phyloP scores from a whole-genome alignment of 2,797 vertebrate genomes.

The Smutsia temminckii region DNA sequence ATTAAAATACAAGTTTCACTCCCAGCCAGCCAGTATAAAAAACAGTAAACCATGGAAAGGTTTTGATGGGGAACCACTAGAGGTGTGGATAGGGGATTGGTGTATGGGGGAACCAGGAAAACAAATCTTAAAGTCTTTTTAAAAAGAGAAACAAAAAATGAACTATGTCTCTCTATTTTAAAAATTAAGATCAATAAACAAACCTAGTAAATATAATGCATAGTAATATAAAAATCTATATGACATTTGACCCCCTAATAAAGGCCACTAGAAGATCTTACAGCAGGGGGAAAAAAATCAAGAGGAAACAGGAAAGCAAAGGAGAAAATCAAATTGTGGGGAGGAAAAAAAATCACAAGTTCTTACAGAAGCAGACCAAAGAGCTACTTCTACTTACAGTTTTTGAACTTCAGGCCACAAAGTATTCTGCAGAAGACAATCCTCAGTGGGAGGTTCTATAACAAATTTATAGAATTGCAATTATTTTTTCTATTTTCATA shows the following conservation, averaged over 20 bases:
- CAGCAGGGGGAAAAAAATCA: not conserved
- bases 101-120: not conserved
- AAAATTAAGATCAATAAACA: constrained; percentile 19
- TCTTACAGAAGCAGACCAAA: constrained; percentile 21
- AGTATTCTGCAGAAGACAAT: constrained; percentile 97
- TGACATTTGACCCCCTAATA: not conserved
- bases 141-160: not conserved
- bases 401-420: constrained; percentile 99
- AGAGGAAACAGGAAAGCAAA: not conserved
- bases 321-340: not conserved
- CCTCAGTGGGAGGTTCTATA: constrained; percentile 95
- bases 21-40: not conserved
- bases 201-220: not conserved
- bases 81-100: not conserved
- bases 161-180: not conserved
- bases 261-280: not conserved
- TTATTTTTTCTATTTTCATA: not conserved
- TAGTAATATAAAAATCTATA: not conserved
- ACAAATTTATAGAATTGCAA: constrained; percentile 59
- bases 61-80: not conserved
- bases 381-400: constrained; percentile 88
- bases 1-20: constrained; percentile 12
- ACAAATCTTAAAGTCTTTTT: not conserved
- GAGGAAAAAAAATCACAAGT: not conserved
- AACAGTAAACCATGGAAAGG: not conserved